Evolutionary conservation across 2,888 invertebrate genomes (phyloP), one percentile per base, ranked within the genome.

Genomic region (Ochropacha duplaris): DNA sequence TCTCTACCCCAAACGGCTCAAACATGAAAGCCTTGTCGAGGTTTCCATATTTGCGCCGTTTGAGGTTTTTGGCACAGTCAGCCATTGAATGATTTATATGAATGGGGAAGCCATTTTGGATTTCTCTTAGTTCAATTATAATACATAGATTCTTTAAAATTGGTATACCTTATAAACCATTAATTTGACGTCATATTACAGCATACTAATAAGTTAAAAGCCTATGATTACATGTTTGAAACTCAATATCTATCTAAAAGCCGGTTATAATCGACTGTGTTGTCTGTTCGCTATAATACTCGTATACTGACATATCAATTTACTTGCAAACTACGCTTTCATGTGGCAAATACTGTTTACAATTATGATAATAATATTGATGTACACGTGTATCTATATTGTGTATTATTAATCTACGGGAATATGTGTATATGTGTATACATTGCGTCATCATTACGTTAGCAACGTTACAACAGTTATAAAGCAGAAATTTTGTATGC

Each of bases 301-400:
- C n/a, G n/a, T n/a, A n/a, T n/a, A 44, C 44, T 44, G 44, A 44
- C 44, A 44, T 44, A 44, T 44, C 44, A 44, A 44, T 19, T 44
- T 44, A 44, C 19, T 44, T 44, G 44, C 19, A 6, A 44, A 44
- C 44, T 44, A 19, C 19, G 44, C 44, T 44, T 44, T 44, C 44
- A 44, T 44, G 44, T 44, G 44, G 44, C 44, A 44, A 19, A 44
- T 44, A 44, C 44, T 19, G 44, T 44, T 8, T 9, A 44, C n/a
- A 44, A 44, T 31, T 12, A 31, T 31, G 12, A 6, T 31, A 31
- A 31, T 31, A 4, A 6, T 31, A 31, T 44, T 44, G 19, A 19
- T 8, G 14, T 44, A 44, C 19, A 8, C 14, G 44, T 44, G 44
- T 44, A 1, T 44, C 5, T 39, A n/a, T 39, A 2, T 39, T 39